phyloP scores from a whole-genome alignment of 1,140 invertebrate genomes.

The Probaryconus sp. region DNA sequence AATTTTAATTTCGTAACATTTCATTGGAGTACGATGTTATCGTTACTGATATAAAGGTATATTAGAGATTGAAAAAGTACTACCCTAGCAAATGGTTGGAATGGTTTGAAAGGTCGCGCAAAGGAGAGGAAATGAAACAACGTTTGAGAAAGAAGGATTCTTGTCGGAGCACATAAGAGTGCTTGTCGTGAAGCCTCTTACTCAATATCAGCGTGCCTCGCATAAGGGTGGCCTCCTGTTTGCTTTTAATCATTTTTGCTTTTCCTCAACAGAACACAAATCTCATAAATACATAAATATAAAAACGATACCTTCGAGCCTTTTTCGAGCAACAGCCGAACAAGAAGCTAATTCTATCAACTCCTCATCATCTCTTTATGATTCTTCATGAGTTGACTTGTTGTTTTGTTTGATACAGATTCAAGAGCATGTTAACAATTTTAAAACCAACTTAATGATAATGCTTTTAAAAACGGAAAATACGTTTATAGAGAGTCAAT shows the following conservation, averaged over 20 bases:
- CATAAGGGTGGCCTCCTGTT: constrained; percentile 65
- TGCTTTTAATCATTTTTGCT: constrained; percentile 77
- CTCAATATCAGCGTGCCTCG: constrained; percentile 1
- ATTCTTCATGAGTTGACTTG: no score
- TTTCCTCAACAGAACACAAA: constrained; percentile 66
- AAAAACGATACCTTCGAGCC: constrained; percentile 65
- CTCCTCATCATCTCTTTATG: no score
- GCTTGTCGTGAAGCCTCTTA: neutral
- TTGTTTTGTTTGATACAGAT: no score
- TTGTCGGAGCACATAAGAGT: constrained; percentile 8
- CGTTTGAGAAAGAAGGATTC: constrained; percentile 14
- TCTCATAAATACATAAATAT: constrained; percentile 76
- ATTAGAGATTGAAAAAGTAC: no score
- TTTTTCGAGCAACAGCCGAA: constrained; percentile 16
- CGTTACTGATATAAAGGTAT: no score
- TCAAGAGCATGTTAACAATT: no score
- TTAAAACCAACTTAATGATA: no score
- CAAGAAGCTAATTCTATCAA: constrained; percentile 47
- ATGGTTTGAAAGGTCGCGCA: constrained; percentile 9
- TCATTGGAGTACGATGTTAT: no score
- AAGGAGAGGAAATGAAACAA: constrained; percentile 30
- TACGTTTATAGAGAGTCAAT: no score
- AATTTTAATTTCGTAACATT: constrained; percentile 22
- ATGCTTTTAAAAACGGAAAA: no score
- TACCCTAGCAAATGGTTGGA: no score